Conservation (phyloP, 2,113 vertebrate genomes). For the Siniperca chuatsi region DNA sequence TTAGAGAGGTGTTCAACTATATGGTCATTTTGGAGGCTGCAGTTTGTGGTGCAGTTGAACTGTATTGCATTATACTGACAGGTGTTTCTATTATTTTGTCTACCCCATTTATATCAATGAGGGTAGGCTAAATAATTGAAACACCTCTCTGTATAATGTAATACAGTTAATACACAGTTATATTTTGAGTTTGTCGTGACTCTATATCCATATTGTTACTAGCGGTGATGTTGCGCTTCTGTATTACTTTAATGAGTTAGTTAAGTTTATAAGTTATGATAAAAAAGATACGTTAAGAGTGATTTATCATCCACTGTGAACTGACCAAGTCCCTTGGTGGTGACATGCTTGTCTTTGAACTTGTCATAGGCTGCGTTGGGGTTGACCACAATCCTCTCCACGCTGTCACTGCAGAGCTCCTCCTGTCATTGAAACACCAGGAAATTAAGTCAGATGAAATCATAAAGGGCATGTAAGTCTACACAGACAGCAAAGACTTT, state of each 20-base stretch:
- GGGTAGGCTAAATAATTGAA: not conserved
- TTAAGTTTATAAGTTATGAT: not conserved
- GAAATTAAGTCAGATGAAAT: conserved; percentile 35
- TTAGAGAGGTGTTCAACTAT: no score
- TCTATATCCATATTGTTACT: not conserved
- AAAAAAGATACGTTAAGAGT: not conserved
- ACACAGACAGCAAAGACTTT: conserved; percentile 9
- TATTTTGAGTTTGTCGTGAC: not conserved
- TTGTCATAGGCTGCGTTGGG: conserved; percentile 98
- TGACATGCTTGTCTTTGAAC: conserved; percentile 95
- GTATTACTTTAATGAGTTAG: not conserved
- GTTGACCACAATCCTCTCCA: conserved; percentile 97
- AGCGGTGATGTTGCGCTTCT: not conserved
- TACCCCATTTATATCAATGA: not conserved
- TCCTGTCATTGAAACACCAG: conserved; percentile 84
- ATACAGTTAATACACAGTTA: not conserved
- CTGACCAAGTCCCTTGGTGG: conserved; percentile 93
- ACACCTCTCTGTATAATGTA: not conserved
- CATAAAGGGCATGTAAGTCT: not conserved
- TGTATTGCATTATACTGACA: not conserved
- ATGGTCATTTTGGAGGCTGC: not conserved
- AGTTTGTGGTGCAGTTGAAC: not conserved
- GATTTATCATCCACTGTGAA: conserved; percentile 5
- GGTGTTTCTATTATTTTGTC: not conserved
- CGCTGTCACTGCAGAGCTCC: conserved; percentile 95